phyloP scores from a whole-genome alignment of 2,113 vertebrate species.

The Ictalurus furcatus region DNA sequence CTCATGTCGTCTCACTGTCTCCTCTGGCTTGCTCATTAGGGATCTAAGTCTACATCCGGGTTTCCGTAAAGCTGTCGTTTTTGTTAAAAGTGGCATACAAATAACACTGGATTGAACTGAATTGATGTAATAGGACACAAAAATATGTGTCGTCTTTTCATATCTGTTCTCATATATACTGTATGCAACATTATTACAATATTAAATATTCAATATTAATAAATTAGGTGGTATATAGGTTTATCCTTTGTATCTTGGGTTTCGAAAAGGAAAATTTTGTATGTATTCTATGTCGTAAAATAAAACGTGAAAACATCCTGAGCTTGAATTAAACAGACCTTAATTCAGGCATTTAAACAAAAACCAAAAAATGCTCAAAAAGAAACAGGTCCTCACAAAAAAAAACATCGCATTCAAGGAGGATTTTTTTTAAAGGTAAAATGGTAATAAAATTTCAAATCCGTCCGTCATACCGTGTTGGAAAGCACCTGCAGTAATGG shows the following conservation, averaged over 20 bases:
- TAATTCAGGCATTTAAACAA: no score
- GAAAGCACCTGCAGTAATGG: slow-evolving; percentile 54
- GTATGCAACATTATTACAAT: background rate
- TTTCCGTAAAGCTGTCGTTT: background rate
- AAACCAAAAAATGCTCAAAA: no score
- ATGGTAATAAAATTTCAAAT: background rate
- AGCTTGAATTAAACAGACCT: no score
- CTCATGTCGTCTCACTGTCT: background rate
- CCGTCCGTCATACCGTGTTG: background rate
- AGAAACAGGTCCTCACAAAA: background rate
- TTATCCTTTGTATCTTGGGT: background rate
- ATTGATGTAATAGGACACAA: background rate
- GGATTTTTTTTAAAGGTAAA: background rate
- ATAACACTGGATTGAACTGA: background rate
- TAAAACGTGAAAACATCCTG: no score
- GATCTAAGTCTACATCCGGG: background rate
- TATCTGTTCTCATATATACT: background rate
- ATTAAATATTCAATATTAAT: background rate
- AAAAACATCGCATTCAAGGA: background rate
- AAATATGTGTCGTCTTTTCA: background rate
- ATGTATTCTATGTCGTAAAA: no score
- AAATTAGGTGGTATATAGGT: background rate
- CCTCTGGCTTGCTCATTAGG: background rate
- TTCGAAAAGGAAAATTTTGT: background rate
- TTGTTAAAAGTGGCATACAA: background rate